A percentile compares a stretch with the other conserved stretches of the same genome.
These are phyloP conservation scores for Nephrocerus scutellatus DNA, from an alignment of 2,888 invertebrate species.

Conservation along the genomic window DNA sequence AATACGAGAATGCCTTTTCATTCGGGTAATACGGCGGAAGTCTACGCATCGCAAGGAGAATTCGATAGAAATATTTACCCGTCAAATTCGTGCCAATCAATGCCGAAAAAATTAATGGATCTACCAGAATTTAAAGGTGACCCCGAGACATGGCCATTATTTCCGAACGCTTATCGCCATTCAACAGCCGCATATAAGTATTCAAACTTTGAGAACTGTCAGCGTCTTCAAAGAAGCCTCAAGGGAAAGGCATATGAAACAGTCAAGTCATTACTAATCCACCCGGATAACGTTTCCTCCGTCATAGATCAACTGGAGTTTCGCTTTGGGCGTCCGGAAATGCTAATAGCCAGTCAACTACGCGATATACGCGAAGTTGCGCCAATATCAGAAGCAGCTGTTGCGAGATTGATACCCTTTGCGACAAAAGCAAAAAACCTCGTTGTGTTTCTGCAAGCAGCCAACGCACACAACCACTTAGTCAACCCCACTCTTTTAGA, in stretches of 20 bases:
- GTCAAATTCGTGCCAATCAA: no score
- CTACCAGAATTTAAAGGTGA: constrained; percentile 12
- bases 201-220: constrained; percentile 7
- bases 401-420: constrained; percentile 7
- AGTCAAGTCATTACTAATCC: constrained; percentile 13
- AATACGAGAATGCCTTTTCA: no score
- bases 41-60: no score
- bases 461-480: constrained; percentile 9
- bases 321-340: constrained; percentile 11
- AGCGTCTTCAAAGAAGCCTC: constrained; percentile 10
- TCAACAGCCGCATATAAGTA: constrained; percentile 5
- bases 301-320: constrained; percentile 9
- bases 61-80: no score
- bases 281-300: constrained; percentile 11
- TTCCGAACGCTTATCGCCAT: constrained; percentile 3
- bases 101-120: no score
- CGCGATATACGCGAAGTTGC: constrained; percentile 8
- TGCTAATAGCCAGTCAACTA: constrained; percentile 14
- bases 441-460: constrained; percentile 6
- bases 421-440: constrained; percentile 13
- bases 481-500: constrained; percentile 10
- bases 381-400: constrained; percentile 5
- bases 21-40: no score
- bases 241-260: constrained; percentile 9
- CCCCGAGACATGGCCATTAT: constrained; percentile 15